phyloP scores from a whole-genome alignment of 2,113 vertebrate species.

The Otocyon megalotis region DNA sequence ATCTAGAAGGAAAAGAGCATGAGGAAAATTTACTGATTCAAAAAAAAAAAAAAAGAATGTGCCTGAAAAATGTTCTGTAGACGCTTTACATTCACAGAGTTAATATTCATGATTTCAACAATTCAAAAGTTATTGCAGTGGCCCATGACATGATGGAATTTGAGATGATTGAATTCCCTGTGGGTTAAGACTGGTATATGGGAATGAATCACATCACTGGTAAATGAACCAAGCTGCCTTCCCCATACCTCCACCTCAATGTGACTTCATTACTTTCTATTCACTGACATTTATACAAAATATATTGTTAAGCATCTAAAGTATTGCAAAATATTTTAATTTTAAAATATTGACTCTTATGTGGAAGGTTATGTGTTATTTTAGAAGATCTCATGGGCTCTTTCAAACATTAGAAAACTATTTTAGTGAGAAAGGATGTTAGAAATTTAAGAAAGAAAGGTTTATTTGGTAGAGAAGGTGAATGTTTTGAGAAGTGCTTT shows the following conservation, averaged over 20 bases:
- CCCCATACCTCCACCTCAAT: background rate
- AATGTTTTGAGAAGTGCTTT: background rate
- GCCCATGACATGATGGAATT: background rate
- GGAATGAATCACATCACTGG: background rate
- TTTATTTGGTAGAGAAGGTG: background rate
- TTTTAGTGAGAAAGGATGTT: background rate
- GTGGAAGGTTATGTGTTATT: background rate
- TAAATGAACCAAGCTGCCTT: background rate
- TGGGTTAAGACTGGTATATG: background rate
- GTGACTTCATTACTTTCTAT: background rate
- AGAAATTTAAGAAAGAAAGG: background rate
- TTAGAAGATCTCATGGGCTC: background rate
- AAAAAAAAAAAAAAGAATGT: background rate
- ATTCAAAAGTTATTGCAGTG: background rate
- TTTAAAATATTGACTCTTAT: background rate
- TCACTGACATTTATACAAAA: background rate
- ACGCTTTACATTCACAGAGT: background rate
- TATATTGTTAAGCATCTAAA: background rate
- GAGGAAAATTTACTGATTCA: background rate
- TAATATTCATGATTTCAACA: slow-evolving; percentile 10
- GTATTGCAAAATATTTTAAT: background rate
- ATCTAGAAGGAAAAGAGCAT: background rate
- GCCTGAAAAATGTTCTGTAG: background rate
- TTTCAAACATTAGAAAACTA: background rate
- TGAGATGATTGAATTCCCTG: background rate